phyloP scores from a whole-genome alignment of 2,113 vertebrate species.

The Pogonocichla stellata region DNA sequence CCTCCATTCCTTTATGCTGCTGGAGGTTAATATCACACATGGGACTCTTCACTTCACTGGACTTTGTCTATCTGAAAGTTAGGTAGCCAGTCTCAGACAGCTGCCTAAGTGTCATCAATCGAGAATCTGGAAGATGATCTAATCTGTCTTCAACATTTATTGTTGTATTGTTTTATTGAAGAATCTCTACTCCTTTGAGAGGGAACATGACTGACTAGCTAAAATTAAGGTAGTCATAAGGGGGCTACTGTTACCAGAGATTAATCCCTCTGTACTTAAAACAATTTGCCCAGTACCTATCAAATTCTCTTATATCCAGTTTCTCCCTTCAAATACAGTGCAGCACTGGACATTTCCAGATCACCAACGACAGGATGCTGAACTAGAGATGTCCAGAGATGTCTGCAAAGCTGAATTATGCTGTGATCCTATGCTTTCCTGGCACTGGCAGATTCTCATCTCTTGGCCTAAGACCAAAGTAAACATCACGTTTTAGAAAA shows the following conservation, averaged over 20 bases:
- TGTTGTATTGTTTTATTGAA: not conserved
- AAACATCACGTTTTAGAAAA: rapidly evolving
- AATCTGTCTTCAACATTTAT: not conserved
- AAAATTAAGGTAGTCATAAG: not conserved
- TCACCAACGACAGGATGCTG: not conserved
- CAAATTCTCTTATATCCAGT: not conserved
- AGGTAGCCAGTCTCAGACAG: not conserved
- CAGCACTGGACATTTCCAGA: not conserved
- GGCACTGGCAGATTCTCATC: not conserved
- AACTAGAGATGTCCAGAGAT: not conserved
- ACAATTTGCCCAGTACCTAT: not conserved
- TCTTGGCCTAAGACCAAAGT: not conserved
- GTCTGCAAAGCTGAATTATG: not conserved
- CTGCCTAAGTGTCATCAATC: not conserved
- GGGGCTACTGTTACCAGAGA: not conserved
- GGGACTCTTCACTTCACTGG: not conserved
- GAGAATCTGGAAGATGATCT: not conserved
- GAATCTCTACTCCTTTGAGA: not conserved
- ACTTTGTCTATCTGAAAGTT: not conserved
- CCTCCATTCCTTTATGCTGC: not conserved
- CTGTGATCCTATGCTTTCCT: not conserved
- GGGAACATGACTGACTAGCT: not conserved
- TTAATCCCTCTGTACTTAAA: not conserved
- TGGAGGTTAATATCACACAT: not conserved
- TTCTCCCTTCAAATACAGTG: not conserved